Base-by-base conservation (phyloP, 2,888 invertebrate species). In the Cephus nigrinus region DNA sequence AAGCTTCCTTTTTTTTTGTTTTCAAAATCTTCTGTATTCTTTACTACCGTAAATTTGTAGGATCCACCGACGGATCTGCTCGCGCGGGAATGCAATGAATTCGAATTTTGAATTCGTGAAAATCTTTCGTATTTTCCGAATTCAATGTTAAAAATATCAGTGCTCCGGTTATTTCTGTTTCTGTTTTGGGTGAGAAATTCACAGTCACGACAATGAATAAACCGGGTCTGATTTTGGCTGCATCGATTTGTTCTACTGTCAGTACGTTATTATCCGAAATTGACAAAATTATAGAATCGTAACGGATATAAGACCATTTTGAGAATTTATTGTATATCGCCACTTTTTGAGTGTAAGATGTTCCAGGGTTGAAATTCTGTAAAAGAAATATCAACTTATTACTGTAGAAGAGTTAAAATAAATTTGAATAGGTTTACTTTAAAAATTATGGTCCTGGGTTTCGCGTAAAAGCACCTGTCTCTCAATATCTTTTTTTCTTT, bases 271-370 rank as follows among this genome's bases (percentile, higher is more conserved):
- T 79, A 12, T 82, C 77, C 75, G 75, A 71, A 34, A 74, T 73
- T 31, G 79, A 71, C 1, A 75, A 77, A 71, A 78, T 74, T 3
- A 84, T 68, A 35, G 76, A 73, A 4, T 80, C 74, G 73, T 78
- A 84, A 68, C 85, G 79, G 12, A 84, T 30, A 33, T 84, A 84
- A n/a, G 84, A 83, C 78, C 82, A 83, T 23, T 75, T 76, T 4
- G 74, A 31, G 33, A 79, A 76, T 74, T 82, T 84, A 68, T 84
- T 84, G 0, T 71, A 69, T 30, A 84, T 80, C n/a, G 35, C 12
- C 1, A 84, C 73, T 74, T 73, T 82, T 15, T 80, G 80, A 11
- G n/a, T 35, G n/a, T 84, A 76, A 11, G 73, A n/a, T 15, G 69
- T 77, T 23, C 79, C 74, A n/a, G 81, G 79, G 68, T 69, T 75